These are phyloP conservation scores for Otus sunia DNA, from an alignment of 2,113 vertebrate species.

Conservation along the genomic window DNA sequence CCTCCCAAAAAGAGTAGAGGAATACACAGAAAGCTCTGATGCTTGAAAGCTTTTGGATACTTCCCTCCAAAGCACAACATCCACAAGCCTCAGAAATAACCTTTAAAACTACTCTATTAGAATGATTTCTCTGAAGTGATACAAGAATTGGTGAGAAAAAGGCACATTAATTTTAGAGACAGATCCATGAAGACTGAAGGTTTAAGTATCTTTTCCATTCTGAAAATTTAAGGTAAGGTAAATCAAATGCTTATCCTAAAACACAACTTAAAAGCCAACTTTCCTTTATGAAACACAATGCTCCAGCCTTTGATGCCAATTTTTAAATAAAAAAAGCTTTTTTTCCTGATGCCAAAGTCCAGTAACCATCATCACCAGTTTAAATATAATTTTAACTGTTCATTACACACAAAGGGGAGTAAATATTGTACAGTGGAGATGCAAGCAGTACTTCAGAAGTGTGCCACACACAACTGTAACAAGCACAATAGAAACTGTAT, in stretches of 20 bases:
- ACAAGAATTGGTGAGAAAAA: not conserved
- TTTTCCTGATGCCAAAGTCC: slow-evolving; percentile 29
- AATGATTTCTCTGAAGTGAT: not conserved
- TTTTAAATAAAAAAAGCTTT: not conserved
- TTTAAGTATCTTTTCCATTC: not conserved
- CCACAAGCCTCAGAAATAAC: not conserved
- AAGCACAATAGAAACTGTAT: not conserved
- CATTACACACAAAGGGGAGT: not conserved
- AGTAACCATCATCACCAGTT: not conserved
- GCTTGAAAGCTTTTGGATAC: not conserved
- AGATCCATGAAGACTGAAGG: not conserved
- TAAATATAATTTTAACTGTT: not conserved
- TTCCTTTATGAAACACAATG: not conserved
- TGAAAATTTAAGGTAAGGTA: not conserved
- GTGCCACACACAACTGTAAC: not conserved
- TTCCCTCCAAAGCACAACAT: not conserved
- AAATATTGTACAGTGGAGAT: not conserved
- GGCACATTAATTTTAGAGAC: not conserved
- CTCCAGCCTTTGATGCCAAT: not conserved
- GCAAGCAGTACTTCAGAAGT: not conserved
- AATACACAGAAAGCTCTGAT: not conserved
- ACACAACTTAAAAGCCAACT: not conserved
- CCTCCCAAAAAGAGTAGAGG: not conserved
- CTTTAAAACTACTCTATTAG: not conserved
- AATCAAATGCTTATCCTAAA: not conserved